Percentiles rank a stretch among this genome's conserved stretches.
Evolutionary conservation across 2,888 invertebrate genomes (phyloP).

Genomic region (Oscheius sp.): DNA sequence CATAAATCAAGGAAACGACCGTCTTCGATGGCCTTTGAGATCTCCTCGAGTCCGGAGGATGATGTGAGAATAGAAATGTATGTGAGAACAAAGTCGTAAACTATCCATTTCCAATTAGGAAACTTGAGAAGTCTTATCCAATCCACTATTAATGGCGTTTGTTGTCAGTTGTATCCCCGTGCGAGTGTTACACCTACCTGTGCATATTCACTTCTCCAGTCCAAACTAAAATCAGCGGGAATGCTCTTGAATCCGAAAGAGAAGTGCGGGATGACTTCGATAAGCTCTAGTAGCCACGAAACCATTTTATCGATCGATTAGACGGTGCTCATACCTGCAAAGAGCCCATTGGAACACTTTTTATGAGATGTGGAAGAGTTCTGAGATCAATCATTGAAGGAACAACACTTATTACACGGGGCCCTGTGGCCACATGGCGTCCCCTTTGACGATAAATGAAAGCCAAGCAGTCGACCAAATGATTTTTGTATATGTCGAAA

Average conservation of each 20-base stretch:
- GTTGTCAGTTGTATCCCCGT: background rate
- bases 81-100: too few species aligned
- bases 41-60: background rate
- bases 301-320: slow-evolving; percentile 10
- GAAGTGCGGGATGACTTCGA: slow-evolving; percentile 58
- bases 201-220: slow-evolving; percentile 59
- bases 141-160: slow-evolving; percentile 8
- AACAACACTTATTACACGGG: slow-evolving; percentile 32
- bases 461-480: slow-evolving; percentile 9
- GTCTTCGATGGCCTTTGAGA: slow-evolving; percentile 4
- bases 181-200: slow-evolving; percentile 44
- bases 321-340: background rate
- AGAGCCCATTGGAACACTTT: background rate
- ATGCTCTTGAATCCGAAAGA: slow-evolving; percentile 62
- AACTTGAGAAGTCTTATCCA: too few species aligned
- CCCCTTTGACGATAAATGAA: slow-evolving; percentile 27
- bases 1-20: slow-evolving; percentile 32
- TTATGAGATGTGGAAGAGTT: background rate
- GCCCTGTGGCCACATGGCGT: slow-evolving; percentile 27
- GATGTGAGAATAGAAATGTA: too few species aligned
- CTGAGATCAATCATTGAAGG: slow-evolving; percentile 26
- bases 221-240: slow-evolving; percentile 56
- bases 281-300: slow-evolving; percentile 39
- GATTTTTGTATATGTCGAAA: background rate
- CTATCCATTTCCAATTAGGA: too few species aligned